Base-by-base conservation (phyloP, 2,888 invertebrate species). In the Apocheima hispidaria region DNA sequence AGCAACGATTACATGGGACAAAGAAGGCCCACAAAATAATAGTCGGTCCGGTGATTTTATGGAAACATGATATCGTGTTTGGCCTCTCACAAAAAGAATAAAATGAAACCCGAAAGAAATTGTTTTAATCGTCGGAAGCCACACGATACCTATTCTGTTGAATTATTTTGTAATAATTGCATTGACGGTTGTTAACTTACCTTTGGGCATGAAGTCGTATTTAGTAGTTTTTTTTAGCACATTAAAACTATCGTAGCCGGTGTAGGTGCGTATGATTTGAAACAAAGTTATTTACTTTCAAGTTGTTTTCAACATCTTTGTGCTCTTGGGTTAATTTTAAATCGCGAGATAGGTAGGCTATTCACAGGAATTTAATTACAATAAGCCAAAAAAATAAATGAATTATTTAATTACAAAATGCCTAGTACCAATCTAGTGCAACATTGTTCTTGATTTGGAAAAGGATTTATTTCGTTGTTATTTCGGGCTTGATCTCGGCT, bases 11-110 rank as follows among this genome's bases (percentile, higher is more conserved):
- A 82, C 74, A 80, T 91, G 81, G 73, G 81, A 85, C 83, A 86
- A 88, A 82, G 76, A 72, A 72, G 68, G 72, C 70, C 69, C 66
- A 68, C 65, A 79, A 75, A 87, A 86, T 89, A 88, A 90, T 92
- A 90, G 90, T 86, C 92, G 92, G 89, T 91, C 86, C 86, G 92
- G 78, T 92, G 92, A 86, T 88, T 92, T 92, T 92, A 88, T 90
- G 90, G 92, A 89, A 92, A 92, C 90, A 83, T 81, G 91, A 92
- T 91, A 92, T 83, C 83, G 86, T 85, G 90, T 88, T 62, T 90
- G 82, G 88, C 87, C 87, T 88, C 88, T 87, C 81, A 88, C 84
- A 91, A 91, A 92, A 92, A 90, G 85, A 88, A 83, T 81, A 84
- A 86, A 89, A 77, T 78, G 73, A 84, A 86, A 82, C 85, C 79